These are phyloP conservation scores for Monopis laevigella DNA, from an alignment of 2,888 invertebrate genomes.

Conservation along the genomic window DNA sequence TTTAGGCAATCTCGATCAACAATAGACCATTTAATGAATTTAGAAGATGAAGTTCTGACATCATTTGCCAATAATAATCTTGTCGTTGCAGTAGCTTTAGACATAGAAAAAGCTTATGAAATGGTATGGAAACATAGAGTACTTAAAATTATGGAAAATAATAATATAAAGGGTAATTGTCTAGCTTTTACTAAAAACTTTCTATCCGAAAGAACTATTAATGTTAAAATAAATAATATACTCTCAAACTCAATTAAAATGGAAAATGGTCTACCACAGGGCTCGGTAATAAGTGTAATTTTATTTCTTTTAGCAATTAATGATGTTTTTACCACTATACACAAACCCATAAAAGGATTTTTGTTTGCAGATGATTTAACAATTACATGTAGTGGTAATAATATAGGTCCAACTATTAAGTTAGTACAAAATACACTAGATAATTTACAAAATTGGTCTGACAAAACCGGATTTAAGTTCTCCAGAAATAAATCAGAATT, in stretches of 20 bases:
- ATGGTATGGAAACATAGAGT: conserved; percentile 20
- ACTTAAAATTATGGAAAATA: conserved; percentile 5
- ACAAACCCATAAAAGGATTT: conserved; percentile 15
- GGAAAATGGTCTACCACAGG: conserved; percentile 17
- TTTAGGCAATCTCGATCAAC: conserved; percentile 17
- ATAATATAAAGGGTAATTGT: conserved; percentile 13
- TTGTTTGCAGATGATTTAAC: conserved; percentile 17
- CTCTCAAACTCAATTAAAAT: neutral
- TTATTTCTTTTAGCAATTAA: conserved; percentile 18
- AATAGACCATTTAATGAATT: conserved; percentile 15
- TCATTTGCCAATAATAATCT: conserved; percentile 16
- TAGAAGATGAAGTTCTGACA: conserved; percentile 16
- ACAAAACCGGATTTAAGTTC: conserved; percentile 16
- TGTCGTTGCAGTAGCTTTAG: conserved; percentile 15
- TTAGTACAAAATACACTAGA: conserved; percentile 16
- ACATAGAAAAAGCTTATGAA: conserved; percentile 19
- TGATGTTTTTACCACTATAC: conserved; percentile 12
- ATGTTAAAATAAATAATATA: conserved; percentile 11
- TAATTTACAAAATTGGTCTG: conserved; percentile 14
- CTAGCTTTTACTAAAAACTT: conserved; percentile 15
- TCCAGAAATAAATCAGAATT: conserved; percentile 17
- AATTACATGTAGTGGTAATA: conserved; percentile 10
- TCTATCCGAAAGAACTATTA: conserved; percentile 14
- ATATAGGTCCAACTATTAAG: conserved; percentile 11
- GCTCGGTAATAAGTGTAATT: conserved; percentile 15